Percentiles rank a stretch among this genome's conserved stretches.
Conservation (phyloP, 2,113 vertebrate species). For the Heliornis fulica region DNA sequence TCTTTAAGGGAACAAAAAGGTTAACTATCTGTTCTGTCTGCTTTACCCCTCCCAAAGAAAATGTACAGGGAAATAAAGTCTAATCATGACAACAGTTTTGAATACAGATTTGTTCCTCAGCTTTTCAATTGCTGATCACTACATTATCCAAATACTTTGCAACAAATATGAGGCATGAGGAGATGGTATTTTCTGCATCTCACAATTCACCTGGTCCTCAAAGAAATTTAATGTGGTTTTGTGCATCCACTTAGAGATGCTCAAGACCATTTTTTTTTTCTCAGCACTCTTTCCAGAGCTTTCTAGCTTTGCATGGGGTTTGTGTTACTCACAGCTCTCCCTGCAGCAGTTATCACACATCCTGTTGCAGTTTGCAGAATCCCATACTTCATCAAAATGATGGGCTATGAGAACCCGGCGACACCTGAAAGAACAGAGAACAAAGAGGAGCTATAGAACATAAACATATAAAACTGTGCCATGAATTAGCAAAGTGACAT, state of each 20-base stretch:
- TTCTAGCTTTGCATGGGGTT: neutral
- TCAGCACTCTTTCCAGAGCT: neutral
- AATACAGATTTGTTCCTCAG: neutral
- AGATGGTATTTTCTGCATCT: neutral
- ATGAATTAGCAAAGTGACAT: neutral
- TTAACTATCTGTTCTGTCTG: neutral
- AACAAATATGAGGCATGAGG: neutral
- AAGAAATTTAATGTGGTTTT: neutral
- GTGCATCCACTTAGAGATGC: neutral
- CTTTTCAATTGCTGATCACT: neutral
- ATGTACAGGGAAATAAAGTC: neutral
- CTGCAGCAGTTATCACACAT: conserved; percentile 92
- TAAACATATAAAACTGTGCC: accelerated
- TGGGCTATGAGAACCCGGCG: conserved; percentile 89
- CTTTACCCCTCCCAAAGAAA: neutral
- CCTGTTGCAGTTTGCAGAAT: conserved; percentile 84
- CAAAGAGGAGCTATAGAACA: neutral
- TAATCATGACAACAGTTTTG: neutral
- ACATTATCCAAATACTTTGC: neutral
- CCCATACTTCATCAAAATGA: conserved; percentile 97
- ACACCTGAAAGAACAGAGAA: conserved; percentile 76
- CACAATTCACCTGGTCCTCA: neutral
- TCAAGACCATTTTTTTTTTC: neutral
- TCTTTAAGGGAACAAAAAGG: neutral
- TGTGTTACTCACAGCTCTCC: conserved; percentile 73